Percentiles rank a stretch among this genome's conserved stretches.
phyloP scores from a whole-genome alignment of 2,113 vertebrate species.

The Tragelaphus scriptus region DNA sequence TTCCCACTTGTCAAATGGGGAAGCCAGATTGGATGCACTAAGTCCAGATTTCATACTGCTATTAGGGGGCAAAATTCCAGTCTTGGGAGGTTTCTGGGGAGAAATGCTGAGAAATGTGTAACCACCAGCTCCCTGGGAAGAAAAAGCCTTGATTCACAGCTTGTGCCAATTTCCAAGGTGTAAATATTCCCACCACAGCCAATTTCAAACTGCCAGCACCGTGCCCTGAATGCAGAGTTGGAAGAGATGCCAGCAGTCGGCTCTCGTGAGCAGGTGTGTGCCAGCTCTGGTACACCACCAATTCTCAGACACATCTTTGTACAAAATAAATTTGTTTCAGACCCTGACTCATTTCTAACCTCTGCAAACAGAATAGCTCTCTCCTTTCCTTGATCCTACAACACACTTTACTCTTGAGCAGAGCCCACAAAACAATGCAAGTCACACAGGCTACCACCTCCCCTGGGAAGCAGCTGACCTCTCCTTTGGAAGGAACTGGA shows the following conservation, averaged over 20 bases:
- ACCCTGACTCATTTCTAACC: not conserved
- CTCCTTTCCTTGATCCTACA: not conserved
- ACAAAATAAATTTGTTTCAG: not conserved
- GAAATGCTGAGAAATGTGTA: not conserved
- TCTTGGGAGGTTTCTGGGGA: not conserved
- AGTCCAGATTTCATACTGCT: not conserved
- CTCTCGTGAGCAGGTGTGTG: not conserved
- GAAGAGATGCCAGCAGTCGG: not conserved
- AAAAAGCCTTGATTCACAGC: not conserved
- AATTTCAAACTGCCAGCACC: not conserved
- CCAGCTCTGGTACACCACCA: rapidly evolving
- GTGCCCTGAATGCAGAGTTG: not conserved
- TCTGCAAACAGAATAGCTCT: not conserved
- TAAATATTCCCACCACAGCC: not conserved
- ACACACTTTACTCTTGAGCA: not conserved
- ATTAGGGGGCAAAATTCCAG: not conserved
- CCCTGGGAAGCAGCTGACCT: not conserved
- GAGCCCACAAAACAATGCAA: not conserved
- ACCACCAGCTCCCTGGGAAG: not conserved
- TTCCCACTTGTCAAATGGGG: not conserved
- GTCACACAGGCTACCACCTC: not conserved
- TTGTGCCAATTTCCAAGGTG: not conserved
- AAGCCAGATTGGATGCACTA: too few species aligned
- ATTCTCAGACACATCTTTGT: not conserved
- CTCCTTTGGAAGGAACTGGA: not conserved